Evolutionary conservation across 2,797 vertebrate species (phyloP), one percentile per base, ranked within the genome.

Genomic region (Hippocampus kuda): DNA sequence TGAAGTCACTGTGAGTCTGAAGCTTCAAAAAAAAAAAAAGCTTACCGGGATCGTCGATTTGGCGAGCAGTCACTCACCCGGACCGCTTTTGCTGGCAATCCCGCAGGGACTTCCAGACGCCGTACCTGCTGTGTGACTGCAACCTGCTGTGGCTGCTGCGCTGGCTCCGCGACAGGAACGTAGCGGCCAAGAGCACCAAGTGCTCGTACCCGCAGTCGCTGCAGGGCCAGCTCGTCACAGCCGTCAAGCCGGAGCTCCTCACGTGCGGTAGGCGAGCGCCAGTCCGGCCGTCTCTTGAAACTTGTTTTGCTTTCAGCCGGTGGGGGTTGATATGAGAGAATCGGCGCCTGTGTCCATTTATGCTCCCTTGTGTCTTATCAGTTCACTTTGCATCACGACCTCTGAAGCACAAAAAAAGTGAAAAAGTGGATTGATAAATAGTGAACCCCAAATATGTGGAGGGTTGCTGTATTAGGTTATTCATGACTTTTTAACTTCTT

Each of bases 41-140:
- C 6, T 38, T 7, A 8, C 34, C 7, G 34, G 34, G 34, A 38
- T 38, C 34, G 7, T 38, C 34, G 34, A 38, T 38, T 38, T 7
- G 13, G 41, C 41, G 22, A 24, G n/a, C 22, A 11, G 22, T 44
- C 42, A 65, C 44, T 18, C 20, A 7, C 12, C 30, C 16, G 26
- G 24, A 1, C 10, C 6, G 5, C 34, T 38, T 44, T 42, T 60
- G 41, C 18, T 48, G 18, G 1, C 27, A 4, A 15, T 15, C 22
- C 13, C 13, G 6, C 48, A 99, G 97, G 75, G 97, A 99, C 79
- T 98, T 98, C 85, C 95, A 97, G 88, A 98, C 94, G 0, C 93
- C 94, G 13, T 96, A 92, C 80, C 89, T 99, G 75, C 84, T 99
- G 72, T 99, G 97, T 38, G 96, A 98, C 86, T 99, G 97, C 83